A percentile compares a stretch with the other conserved stretches of the same genome.
These are phyloP conservation scores for human DNA, from an alignment of 2,113 vertebrate genomes.

Conservation along the genomic window DNA sequence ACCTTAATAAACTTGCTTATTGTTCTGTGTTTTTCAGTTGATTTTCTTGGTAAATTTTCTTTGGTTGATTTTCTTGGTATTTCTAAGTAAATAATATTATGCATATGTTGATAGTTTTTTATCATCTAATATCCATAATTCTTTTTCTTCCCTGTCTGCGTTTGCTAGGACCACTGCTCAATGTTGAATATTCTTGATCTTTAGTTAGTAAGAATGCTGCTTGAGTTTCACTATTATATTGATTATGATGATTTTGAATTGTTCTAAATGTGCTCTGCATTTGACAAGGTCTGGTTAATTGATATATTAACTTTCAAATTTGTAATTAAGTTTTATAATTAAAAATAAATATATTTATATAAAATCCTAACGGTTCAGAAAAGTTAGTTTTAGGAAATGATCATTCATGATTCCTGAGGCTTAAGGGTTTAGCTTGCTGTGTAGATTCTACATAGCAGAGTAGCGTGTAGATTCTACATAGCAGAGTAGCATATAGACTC, in stretches of 20 bases:
- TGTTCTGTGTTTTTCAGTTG: constrained; percentile 21
- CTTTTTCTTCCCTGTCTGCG: constrained; percentile 1
- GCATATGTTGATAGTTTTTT: neutral
- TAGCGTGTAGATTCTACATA: neutral
- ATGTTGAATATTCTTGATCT: constrained; percentile 13
- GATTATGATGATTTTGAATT: constrained; percentile 20
- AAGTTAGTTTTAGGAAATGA: constrained; percentile 33
- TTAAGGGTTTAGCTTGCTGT: constrained; percentile 15
- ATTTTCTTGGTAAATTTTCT: neutral
- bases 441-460: too few relatives aligned
- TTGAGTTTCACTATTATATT: constrained; percentile 22
- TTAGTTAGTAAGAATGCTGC: neutral
- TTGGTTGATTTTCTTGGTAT: neutral
- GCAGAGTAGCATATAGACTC: too few relatives aligned
- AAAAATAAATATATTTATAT: constrained; percentile 12
- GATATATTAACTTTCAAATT: constrained; percentile 8
- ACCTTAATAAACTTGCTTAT: constrained; percentile 26
- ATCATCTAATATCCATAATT: neutral
- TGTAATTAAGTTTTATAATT: neutral
- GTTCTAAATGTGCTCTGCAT: constrained; percentile 21
- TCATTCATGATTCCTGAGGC: neutral
- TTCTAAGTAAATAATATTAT: neutral
- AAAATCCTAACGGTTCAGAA: constrained; percentile 22
- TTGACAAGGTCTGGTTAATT: neutral
- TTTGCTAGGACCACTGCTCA: neutral